Conservation (phyloP, 2,888 invertebrate species). For the Patella depressa region DNA sequence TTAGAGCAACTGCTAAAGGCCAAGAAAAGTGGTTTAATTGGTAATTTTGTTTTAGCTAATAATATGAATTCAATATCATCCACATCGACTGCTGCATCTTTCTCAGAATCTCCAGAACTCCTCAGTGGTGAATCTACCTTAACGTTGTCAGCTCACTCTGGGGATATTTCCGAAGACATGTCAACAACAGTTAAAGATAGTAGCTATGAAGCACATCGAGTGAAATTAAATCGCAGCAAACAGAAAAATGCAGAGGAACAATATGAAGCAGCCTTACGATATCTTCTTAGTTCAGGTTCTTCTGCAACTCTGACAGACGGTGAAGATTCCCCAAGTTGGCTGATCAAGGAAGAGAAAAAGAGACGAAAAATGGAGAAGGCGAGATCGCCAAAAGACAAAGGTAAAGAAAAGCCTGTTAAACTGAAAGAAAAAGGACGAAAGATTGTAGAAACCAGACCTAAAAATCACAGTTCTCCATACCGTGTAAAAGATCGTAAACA, state of each 20-base stretch:
- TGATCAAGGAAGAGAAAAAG: neutral
- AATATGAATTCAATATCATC: constrained; percentile 57
- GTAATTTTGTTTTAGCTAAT: constrained; percentile 50
- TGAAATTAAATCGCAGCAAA: constrained; percentile 2
- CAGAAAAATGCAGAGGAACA: neutral
- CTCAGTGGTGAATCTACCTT: constrained; percentile 35
- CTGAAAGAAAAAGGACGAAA: constrained; percentile 5
- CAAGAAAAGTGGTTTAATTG: constrained; percentile 52
- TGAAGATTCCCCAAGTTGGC: neutral
- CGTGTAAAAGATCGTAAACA: neutral
- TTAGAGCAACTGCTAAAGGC: constrained; percentile 57
- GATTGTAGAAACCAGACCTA: neutral
- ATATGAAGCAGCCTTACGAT: neutral
- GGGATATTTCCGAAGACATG: constrained; percentile 42
- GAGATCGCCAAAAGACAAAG: constrained; percentile 14
- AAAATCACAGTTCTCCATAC: constrained; percentile 5
- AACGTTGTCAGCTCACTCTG: constrained; percentile 35
- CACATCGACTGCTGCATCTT: constrained; percentile 45
- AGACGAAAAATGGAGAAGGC: constrained; percentile 12
- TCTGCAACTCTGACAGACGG: neutral
- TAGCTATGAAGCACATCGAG: constrained; percentile 45
- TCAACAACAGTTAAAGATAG: constrained; percentile 61
- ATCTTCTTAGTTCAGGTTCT: neutral
- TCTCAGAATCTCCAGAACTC: constrained; percentile 44
- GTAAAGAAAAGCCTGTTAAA: neutral